These are phyloP conservation scores for Callipepla californica DNA, from an alignment of 2,113 vertebrate genomes.

Conservation along the genomic window DNA sequence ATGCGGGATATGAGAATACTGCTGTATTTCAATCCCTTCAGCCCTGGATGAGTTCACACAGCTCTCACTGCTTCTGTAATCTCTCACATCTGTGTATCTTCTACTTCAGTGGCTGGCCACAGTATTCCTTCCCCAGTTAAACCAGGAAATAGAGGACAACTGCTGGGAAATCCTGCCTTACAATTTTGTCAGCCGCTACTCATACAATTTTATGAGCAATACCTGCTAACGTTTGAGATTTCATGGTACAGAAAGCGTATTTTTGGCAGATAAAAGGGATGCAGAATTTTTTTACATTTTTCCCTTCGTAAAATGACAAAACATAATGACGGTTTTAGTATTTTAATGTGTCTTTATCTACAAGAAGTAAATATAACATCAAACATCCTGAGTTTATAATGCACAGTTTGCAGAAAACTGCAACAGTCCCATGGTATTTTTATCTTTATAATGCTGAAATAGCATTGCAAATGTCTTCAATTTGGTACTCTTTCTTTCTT, in stretches of 20 bases:
- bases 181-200: background rate
- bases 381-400: background rate
- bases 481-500: background rate
- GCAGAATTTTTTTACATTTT: background rate
- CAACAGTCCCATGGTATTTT: background rate
- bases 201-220: background rate
- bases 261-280: background rate
- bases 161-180: background rate
- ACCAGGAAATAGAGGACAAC: background rate
- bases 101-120: background rate
- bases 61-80: background rate
- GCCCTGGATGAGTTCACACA: background rate
- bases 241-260: background rate
- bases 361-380: conserved; percentile 2
- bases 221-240: background rate
- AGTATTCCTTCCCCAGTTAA: background rate
- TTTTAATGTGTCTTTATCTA: background rate
- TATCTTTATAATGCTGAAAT: background rate
- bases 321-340: background rate
- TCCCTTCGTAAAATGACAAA: conserved; percentile 1
- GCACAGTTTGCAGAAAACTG: background rate
- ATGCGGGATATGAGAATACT: background rate
- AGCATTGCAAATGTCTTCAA: background rate
- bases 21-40: background rate
- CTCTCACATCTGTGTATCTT: background rate